A percentile compares a stretch with the other conserved stretches of the same genome.
Conservation (phyloP, 2,113 vertebrate species). For the Hemicordylus capensis region DNA sequence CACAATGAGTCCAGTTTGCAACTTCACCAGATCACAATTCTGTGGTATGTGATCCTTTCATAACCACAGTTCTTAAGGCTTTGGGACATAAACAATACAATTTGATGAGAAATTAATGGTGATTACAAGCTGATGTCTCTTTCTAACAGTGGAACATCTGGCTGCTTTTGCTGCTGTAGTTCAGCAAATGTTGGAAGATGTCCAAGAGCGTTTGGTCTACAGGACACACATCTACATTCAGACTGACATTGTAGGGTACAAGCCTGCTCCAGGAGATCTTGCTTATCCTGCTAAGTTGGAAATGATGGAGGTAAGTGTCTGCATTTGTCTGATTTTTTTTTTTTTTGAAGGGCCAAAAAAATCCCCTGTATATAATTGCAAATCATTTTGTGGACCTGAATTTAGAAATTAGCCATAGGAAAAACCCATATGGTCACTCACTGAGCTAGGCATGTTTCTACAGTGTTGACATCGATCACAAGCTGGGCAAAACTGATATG, state of each 20-base stretch:
- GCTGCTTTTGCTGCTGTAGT: slow-evolving; percentile 91
- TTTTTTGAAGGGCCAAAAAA: background rate
- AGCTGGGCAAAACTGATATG: no score
- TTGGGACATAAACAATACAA: no score
- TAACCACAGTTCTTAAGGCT: background rate
- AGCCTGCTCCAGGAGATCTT: slow-evolving; percentile 92
- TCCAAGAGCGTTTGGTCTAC: slow-evolving; percentile 96
- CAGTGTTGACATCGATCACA: no score
- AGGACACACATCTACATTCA: slow-evolving; percentile 98
- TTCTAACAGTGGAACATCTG: slow-evolving; percentile 83
- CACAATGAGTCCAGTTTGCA: background rate
- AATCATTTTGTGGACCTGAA: background rate
- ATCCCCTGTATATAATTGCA: background rate
- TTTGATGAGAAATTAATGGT: background rate
- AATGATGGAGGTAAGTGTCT: slow-evolving; percentile 92
- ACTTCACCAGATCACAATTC: no score
- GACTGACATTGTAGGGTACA: slow-evolving; percentile 94
- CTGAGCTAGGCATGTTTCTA: no score
- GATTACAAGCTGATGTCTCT: background rate
- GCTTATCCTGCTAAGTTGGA: slow-evolving; percentile 97
- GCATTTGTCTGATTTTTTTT: background rate
- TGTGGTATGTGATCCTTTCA: background rate
- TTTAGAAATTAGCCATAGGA: no score
- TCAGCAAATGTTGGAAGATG: slow-evolving; percentile 98
- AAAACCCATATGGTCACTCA: no score